Base-by-base conservation (phyloP, 2,113 vertebrate genomes). In the Pterocles burchelli region DNA sequence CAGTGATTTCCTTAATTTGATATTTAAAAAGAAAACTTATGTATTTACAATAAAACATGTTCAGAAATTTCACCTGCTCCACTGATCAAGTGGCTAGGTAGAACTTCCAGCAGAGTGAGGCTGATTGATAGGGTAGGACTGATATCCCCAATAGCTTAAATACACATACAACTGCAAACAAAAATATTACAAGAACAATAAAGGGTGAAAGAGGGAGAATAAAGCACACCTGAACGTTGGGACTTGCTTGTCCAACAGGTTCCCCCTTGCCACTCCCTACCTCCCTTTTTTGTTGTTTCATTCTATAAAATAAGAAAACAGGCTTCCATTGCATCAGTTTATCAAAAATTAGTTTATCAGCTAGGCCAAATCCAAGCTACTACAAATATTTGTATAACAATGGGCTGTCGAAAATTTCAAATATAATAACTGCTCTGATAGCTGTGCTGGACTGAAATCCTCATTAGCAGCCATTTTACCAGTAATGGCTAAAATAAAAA, bases 1-100 rank as follows among this genome's bases (percentile, higher is more conserved):
- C 55, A 59, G 78, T 85, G 65, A 72, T 92, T 84, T 86, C 62
- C n/a, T 95, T 74, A 83, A 91, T 91, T 80, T 51, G 26, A 41
- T 28, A 29, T 67, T 41, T 58, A 87, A 91, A 51, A 74, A 48
- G 3, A 48, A 85, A 54, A 31, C 7, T 9, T n/a, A 54, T 9
- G 11, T 51, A 51, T 78, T 65, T 89, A 87, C 73, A 90, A 57
- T 57, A 95, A 90, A 91, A 68, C 31, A 18, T 45, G 7, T 46
- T 72, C 24, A 55, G 36, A 65, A 83, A 78, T 52, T 89, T 83
- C 29, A 58, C 28, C 33, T 58, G 17, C 36, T 91, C 48, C 79
- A 49, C 31, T 41, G 33, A 49, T 70, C 10, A 87, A 31, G 34
- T 71, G 51, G 41, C 18, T 58, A 90, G 66, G 13, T 12, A 38